Evolutionary conservation across 2,888 invertebrate species (phyloP), one percentile per base, ranked within the genome.

Genomic region (Cheilosia urbana): DNA sequence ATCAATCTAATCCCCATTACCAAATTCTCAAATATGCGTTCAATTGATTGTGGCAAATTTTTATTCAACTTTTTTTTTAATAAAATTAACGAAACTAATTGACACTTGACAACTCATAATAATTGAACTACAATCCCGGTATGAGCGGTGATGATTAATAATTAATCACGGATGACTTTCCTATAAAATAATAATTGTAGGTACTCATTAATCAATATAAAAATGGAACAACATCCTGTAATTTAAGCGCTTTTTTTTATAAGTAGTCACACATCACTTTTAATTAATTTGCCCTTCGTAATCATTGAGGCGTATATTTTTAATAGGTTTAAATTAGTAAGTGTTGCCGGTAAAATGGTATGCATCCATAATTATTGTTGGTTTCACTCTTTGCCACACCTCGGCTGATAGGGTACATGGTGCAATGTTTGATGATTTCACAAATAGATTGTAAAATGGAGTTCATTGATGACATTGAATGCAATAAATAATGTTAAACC

Each of bases 271-370:
- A 47, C 47, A 58, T 63, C 62, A 63, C 21, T 73, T 73, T 63
- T 55, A 62, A 73, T 73, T 73, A 63, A 63, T 63, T 72, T 42
- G 6, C 9, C 40, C 19, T 9, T n/a, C 34, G 42, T 34, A 63
- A 53, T 55, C 45, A 63, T 45, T 45, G 11, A 13, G 17, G 42
- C n/a, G 53, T 63, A 62, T 45, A 73, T 24, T 63, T 63, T 73
- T 63, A 63, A 63, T 73, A 63, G 53, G 55, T 34, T 42, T 17
- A 45, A 73, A 73, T 73, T 73, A 53, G 62, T 63, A 53, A 73
- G 19, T 42, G 53, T 42, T 13, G 7, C n/a, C 7, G n/a, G 7
- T 17, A 47, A 45, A 17, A 3, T 47, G 45, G n/a, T 17, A 9
- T 47, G 3, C 7, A 1, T 13, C 11, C 11, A 13, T 37, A 37